phyloP scores from a whole-genome alignment of 2,888 invertebrate genomes.

The Drosophila sordidapex region DNA sequence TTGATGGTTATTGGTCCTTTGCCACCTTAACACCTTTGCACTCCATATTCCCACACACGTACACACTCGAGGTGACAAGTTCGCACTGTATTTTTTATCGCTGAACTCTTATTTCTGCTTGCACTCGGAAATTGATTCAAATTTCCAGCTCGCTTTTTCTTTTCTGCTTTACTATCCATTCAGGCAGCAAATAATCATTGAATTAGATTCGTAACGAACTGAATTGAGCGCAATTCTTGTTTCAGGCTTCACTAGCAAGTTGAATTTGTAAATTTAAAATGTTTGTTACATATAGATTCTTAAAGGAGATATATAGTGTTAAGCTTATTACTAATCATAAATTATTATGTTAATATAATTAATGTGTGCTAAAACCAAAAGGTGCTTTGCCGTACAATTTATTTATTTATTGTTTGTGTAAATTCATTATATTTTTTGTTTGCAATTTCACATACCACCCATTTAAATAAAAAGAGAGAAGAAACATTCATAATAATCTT shows the following conservation, averaged over 20 bases:
- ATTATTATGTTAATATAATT: conserved; percentile 1
- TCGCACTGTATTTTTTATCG: background rate
- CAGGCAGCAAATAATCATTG: conserved; percentile 6
- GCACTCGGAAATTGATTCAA: conserved; percentile 49
- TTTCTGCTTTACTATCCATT: conserved; percentile 13
- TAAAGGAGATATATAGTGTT: conserved; percentile 9
- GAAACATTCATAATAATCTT: conserved; percentile 64
- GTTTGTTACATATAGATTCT: background rate
- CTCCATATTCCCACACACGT: conserved; percentile 17
- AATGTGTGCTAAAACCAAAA: conserved; percentile 13
- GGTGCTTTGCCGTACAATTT: conserved; percentile 23
- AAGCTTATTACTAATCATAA: conserved; percentile 7
- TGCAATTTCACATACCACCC: conserved; percentile 48
- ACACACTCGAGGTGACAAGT: background rate
- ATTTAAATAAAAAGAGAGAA: conserved; percentile 45
- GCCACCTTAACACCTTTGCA: conserved; percentile 53
- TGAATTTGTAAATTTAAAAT: background rate
- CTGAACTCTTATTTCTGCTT: conserved; percentile 13
- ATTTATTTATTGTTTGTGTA: conserved; percentile 14
- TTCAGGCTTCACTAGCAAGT: background rate
- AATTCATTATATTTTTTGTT: conserved; percentile 32
- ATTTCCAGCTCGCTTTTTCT: conserved; percentile 46
- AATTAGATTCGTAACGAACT: conserved; percentile 16
- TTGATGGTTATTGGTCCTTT: conserved; percentile 35
- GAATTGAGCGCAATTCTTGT: conserved; percentile 12